Percentiles rank a stretch among this genome's conserved stretches.
Conservation (phyloP, 2,113 vertebrate species). For the Psophia crepitans region DNA sequence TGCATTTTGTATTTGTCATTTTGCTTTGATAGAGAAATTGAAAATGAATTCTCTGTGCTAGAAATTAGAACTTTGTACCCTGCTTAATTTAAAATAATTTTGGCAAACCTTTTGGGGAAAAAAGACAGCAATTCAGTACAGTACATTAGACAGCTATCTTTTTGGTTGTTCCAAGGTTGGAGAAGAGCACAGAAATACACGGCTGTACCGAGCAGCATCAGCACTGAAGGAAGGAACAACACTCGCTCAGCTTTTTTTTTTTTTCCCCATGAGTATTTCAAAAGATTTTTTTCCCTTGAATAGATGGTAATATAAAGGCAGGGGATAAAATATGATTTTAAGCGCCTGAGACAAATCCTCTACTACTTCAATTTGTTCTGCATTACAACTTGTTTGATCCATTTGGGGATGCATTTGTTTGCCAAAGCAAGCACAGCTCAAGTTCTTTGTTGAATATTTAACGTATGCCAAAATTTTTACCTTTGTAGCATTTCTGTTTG, state of each 20-base stretch:
- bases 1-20: conserved; percentile 77
- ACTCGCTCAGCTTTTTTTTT: background rate
- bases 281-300: background rate
- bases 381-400: conserved; percentile 69
- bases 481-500: conserved; percentile 15
- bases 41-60: conserved; percentile 66
- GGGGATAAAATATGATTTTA: conserved; percentile 62
- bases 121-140: background rate
- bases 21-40: conserved; percentile 75
- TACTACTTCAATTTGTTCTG: conserved; percentile 66
- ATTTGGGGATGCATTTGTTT: conserved; percentile 63
- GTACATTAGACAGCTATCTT: background rate
- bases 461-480: conserved; percentile 8
- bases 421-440: conserved; percentile 64
- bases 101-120: conserved; percentile 43
- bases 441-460: conserved; percentile 58
- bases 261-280: background rate
- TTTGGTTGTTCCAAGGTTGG: background rate
- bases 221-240: background rate
- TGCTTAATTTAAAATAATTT: conserved; percentile 62
- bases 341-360: conserved; percentile 63
- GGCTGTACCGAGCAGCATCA: background rate
- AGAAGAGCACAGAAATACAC: background rate
- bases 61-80: conserved; percentile 65
- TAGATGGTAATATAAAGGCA: conserved; percentile 20